Conservation (phyloP, 2,888 invertebrate genomes). For the Tenthredo amoena region DNA sequence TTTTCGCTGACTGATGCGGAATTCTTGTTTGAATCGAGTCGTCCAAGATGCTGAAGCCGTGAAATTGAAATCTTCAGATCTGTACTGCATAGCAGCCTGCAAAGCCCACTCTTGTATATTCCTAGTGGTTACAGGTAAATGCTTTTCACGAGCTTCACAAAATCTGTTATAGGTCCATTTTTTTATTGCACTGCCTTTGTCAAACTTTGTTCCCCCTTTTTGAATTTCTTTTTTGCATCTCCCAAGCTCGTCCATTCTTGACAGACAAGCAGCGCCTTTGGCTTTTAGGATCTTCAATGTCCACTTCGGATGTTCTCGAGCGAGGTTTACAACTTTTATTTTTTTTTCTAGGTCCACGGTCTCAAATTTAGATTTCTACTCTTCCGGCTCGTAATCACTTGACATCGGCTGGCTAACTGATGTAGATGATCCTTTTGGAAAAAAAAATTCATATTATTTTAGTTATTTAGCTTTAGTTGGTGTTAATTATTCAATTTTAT, state of each 20-base stretch:
- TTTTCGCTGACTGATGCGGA: conserved; percentile 27
- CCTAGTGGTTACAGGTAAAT: conserved; percentile 45
- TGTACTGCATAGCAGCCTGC: neutral
- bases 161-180: conserved; percentile 49
- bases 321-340: conserved; percentile 45
- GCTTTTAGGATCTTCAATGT: conserved; percentile 40
- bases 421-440: neutral
- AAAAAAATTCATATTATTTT: neutral
- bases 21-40: conserved; percentile 42
- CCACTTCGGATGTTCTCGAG: conserved; percentile 49
- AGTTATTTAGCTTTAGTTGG: neutral
- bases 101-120: conserved; percentile 53
- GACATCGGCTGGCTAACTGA: neutral
- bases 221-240: conserved; percentile 48
- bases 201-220: conserved; percentile 48
- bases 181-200: conserved; percentile 45
- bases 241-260: conserved; percentile 23
- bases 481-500: neutral
- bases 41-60: conserved; percentile 38
- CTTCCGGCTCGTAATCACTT: neutral
- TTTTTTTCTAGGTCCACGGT: conserved; percentile 28
- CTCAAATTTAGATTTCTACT: neutral
- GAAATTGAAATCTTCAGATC: conserved; percentile 36
- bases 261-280: neutral
- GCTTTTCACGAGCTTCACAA: conserved; percentile 50